These are phyloP conservation scores for Stenoptilia bipunctidactyla DNA, from an alignment of 2,888 invertebrate genomes.

Conservation along the genomic window DNA sequence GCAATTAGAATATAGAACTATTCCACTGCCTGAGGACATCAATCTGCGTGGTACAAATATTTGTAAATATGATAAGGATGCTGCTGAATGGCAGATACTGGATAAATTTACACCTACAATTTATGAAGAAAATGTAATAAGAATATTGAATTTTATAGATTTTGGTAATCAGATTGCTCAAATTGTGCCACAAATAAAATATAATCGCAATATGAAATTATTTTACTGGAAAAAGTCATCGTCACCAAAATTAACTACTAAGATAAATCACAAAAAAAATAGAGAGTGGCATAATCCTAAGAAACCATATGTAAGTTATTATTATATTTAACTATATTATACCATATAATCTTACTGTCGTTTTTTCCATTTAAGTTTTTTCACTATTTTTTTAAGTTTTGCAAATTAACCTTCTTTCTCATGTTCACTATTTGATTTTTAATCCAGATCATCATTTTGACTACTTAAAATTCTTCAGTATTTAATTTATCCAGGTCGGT, in stretches of 20 bases:
- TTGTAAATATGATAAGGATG: conserved; percentile 76
- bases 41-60: conserved; percentile 79
- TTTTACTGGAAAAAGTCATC: conserved; percentile 49
- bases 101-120: conserved; percentile 64
- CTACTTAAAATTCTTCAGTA: no score
- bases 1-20: conserved; percentile 71
- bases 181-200: conserved; percentile 76
- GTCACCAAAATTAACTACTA: conserved; percentile 39
- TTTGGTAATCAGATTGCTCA: conserved; percentile 82
- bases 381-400: no score
- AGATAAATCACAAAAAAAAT: conserved; percentile 47
- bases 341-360: no score
- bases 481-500: no score
- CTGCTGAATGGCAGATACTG: conserved; percentile 78
- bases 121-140: conserved; percentile 80
- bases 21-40: conserved; percentile 83
- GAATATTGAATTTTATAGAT: conserved; percentile 82
- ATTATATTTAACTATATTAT: no score
- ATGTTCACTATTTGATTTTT: no score
- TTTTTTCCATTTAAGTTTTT: no score
- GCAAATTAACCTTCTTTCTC: no score
- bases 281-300: conserved; percentile 61
- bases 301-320: conserved; percentile 46
- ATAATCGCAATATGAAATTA: conserved; percentile 66
- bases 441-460: no score